Percentiles rank a stretch among this genome's conserved stretches.
phyloP scores from a whole-genome alignment of 2,797 vertebrate species.

The Darevskia nairensis region DNA sequence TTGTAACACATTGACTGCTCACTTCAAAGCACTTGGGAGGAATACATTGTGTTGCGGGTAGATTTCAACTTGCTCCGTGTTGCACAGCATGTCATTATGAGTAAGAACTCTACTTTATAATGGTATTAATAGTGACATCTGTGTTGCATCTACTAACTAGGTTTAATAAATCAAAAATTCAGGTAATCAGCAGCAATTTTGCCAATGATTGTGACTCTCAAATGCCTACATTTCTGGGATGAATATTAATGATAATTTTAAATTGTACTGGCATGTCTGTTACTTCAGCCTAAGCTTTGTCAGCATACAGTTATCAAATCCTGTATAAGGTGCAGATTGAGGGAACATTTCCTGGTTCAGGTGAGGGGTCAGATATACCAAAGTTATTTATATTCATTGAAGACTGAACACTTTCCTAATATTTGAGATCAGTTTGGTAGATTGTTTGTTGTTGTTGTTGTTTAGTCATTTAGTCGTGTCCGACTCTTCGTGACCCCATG shows the following conservation, averaged over 20 bases:
- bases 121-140: slow-evolving; percentile 53
- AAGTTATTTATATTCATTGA: background rate
- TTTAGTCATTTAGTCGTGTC: too few relatives aligned
- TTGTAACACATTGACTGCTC: slow-evolving; percentile 34
- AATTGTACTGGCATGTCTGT: slow-evolving; percentile 30
- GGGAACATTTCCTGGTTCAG: background rate
- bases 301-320: background rate
- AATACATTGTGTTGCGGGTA: slow-evolving; percentile 45
- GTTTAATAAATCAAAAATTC: slow-evolving; percentile 67
- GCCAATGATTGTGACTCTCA: slow-evolving; percentile 57
- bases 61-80: slow-evolving; percentile 44
- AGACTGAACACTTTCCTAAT: background rate
- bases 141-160: slow-evolving; percentile 50
- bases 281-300: slow-evolving; percentile 13
- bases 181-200: slow-evolving; percentile 59
- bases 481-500: too few relatives aligned
- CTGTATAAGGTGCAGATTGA: background rate
- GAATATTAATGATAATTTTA: slow-evolving; percentile 52
- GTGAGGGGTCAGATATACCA: background rate
- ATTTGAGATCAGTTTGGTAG: slow-evolving; percentile 14
- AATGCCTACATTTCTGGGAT: slow-evolving; percentile 47
- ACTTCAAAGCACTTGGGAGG: slow-evolving; percentile 47
- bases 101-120: slow-evolving; percentile 53
- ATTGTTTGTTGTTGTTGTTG: too few relatives aligned
- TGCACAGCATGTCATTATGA: slow-evolving; percentile 39